These are phyloP conservation scores for Scaeva pyrastri DNA, from an alignment of 2,888 invertebrate species.

Conservation along the genomic window DNA sequence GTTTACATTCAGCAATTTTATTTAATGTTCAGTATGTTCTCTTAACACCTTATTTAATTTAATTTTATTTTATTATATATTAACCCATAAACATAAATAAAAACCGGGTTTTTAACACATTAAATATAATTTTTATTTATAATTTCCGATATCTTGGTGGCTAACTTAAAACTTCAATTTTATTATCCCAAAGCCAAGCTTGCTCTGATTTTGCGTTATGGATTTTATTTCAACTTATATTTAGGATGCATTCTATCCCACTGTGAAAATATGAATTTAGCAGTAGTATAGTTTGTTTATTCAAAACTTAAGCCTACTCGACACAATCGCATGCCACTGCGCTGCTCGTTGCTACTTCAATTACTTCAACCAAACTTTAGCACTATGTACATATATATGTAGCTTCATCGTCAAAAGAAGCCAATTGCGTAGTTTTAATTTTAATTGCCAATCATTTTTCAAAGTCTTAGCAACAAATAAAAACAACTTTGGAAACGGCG, in stretches of 20 bases:
- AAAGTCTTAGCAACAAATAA: constrained; percentile 27
- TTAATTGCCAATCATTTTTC: constrained; percentile 68
- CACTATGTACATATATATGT: not conserved
- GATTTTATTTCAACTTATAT: not conserved
- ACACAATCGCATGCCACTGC: constrained; percentile 51
- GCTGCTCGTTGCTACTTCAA: constrained; percentile 6
- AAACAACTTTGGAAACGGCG: not conserved
- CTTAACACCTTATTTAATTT: too few species aligned
- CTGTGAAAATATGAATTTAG: not conserved
- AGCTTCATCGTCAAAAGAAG: constrained; percentile 26
- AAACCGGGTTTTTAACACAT: too few species aligned
- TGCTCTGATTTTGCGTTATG: too few species aligned
- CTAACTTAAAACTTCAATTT: too few species aligned
- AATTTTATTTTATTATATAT: too few species aligned
- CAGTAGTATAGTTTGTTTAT: constrained; percentile 28
- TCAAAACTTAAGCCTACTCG: constrained; percentile 59
- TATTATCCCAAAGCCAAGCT: too few species aligned
- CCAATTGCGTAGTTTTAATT: constrained; percentile 50
- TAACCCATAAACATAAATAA: too few species aligned
- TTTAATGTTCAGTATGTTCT: too few species aligned
- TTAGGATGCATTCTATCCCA: not conserved
- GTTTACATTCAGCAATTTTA: too few species aligned
- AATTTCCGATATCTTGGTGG: too few species aligned
- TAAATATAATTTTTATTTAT: too few species aligned
- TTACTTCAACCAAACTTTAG: constrained; percentile 7